Evolutionary conservation across 2,888 invertebrate genomes (phyloP).

Genomic region (Drosophila limbata): DNA sequence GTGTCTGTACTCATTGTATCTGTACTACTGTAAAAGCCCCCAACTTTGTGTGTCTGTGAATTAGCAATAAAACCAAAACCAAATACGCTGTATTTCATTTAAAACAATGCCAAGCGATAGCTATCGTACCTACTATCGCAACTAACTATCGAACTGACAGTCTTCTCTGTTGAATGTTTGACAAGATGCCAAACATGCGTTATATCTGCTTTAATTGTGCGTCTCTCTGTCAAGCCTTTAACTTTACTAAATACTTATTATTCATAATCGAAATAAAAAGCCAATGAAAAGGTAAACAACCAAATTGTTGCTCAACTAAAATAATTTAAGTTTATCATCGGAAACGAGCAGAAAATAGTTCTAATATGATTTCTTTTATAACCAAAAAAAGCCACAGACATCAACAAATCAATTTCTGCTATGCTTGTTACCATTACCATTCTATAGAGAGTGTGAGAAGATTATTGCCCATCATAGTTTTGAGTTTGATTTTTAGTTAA

Average conservation of each 20-base stretch:
- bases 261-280: conserved; percentile 18
- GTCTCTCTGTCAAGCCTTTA: conserved; percentile 50
- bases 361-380: conserved; percentile 14
- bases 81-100: conserved; percentile 69
- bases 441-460: conserved; percentile 10
- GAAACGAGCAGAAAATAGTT: conserved; percentile 12
- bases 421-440: conserved; percentile 31
- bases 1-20: conserved; percentile 65
- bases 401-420: conserved; percentile 20
- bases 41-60: conserved; percentile 78
- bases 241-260: conserved; percentile 20
- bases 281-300: conserved; percentile 47
- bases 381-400: conserved; percentile 7
- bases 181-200: conserved; percentile 26
- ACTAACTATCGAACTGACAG: conserved; percentile 8
- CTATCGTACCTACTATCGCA: conserved; percentile 12
- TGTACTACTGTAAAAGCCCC: conserved; percentile 71
- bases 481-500: conserved; percentile 29
- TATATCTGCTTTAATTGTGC: conserved; percentile 25
- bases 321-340: conserved; percentile 37
- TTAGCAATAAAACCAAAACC: conserved; percentile 73
- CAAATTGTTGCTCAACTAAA: conserved; percentile 30
- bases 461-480: conserved; percentile 24
- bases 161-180: conserved; percentile 36
- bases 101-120: conserved; percentile 34